These are phyloP conservation scores for Myiotriccus ornatus DNA, from an alignment of 2,797 vertebrate species.

Conservation along the genomic window DNA sequence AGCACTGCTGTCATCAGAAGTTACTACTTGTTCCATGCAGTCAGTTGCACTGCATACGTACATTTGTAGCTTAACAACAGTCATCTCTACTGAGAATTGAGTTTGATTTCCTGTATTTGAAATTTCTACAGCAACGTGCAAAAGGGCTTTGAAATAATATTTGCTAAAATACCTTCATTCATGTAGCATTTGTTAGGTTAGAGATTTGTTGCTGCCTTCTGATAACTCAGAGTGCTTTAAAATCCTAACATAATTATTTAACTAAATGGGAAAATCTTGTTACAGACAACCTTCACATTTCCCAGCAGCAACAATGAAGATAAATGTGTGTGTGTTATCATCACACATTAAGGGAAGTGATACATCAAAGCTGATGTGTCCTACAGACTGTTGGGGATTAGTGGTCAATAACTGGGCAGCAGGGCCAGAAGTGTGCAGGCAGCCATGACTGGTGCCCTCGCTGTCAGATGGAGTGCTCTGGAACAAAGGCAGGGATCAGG, in stretches of 20 bases:
- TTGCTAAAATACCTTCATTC: not conserved
- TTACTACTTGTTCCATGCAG: not conserved
- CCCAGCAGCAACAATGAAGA: slow-evolving; percentile 33
- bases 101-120: not conserved
- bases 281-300: slow-evolving; percentile 51
- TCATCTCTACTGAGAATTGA: not conserved
- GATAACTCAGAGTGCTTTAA: not conserved
- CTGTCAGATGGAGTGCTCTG: not conserved
- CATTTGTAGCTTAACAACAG: not conserved
- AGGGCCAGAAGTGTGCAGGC: not conserved
- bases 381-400: not conserved
- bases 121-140: not conserved
- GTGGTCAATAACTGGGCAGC: not conserved
- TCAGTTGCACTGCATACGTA: not conserved
- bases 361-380: slow-evolving; percentile 17
- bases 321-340: not conserved
- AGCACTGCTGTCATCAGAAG: not conserved
- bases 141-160: not conserved
- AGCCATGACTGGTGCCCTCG: not conserved
- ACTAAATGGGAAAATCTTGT: slow-evolving; percentile 13
- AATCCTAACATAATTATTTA: slow-evolving; percentile 8
- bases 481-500: not conserved
- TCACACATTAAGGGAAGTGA: slow-evolving; percentile 22
- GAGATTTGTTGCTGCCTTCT: not conserved
- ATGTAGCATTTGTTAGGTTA: not conserved